phyloP scores from a whole-genome alignment of 2,888 invertebrate species.

The Cephus sareptanus region DNA sequence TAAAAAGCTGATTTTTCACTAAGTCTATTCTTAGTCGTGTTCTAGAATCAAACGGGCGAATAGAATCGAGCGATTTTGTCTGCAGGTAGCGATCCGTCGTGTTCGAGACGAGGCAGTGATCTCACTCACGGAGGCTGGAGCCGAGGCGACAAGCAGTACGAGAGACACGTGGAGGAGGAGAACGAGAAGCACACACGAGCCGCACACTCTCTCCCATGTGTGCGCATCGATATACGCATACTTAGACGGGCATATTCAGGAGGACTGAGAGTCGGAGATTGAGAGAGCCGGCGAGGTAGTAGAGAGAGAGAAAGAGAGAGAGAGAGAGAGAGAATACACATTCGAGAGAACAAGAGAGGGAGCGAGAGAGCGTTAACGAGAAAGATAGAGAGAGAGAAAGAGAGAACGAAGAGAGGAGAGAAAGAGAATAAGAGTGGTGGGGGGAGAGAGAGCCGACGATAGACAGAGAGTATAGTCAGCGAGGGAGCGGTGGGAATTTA shows the following conservation, averaged over 20 bases:
- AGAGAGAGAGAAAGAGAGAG: slow-evolving; percentile 27
- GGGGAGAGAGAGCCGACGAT: slow-evolving; percentile 39
- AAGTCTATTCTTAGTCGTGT: not conserved
- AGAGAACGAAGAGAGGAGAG: slow-evolving; percentile 29
- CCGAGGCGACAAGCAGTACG: slow-evolving; percentile 20
- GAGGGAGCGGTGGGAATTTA: slow-evolving; percentile 65
- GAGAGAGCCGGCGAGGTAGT: slow-evolving; percentile 24
- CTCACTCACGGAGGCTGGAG: slow-evolving; percentile 46
- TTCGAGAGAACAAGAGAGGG: slow-evolving; percentile 34
- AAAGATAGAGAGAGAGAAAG: slow-evolving; percentile 34
- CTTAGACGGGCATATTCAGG: slow-evolving; percentile 10
- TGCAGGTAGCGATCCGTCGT: slow-evolving; percentile 34
- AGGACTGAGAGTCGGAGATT: slow-evolving; percentile 27
- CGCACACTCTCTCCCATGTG: not conserved
- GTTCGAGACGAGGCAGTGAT: slow-evolving; percentile 43
- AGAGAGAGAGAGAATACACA: slow-evolving; percentile 24
- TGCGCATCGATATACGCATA: not conserved
- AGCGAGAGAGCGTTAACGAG: slow-evolving; percentile 18
- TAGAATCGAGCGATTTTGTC: slow-evolving; percentile 11
- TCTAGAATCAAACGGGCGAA: not conserved
- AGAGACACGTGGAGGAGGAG: slow-evolving; percentile 31
- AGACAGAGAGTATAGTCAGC: slow-evolving; percentile 44
- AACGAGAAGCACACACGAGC: slow-evolving; percentile 10
- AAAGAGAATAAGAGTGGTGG: slow-evolving; percentile 12
- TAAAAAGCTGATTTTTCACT: not conserved